These are phyloP conservation scores for Percopsis omiscomaycus DNA, from an alignment of 2,797 vertebrate species.

Conservation along the genomic window DNA sequence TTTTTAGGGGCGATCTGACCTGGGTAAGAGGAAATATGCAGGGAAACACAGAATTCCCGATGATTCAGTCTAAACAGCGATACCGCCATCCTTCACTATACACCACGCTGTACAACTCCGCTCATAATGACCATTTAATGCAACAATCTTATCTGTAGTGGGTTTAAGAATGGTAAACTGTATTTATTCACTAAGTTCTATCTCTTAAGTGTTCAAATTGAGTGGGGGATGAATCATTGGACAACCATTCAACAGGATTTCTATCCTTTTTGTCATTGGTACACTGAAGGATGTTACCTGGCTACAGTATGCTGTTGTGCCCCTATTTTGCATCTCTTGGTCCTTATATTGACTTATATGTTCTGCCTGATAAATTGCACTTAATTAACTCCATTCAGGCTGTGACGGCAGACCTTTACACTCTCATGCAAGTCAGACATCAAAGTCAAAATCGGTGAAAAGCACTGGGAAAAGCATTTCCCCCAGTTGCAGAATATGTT, in stretches of 20 bases:
- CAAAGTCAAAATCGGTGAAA: not conserved
- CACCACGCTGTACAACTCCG: too few relatives aligned
- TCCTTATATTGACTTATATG: too few relatives aligned
- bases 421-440: not conserved
- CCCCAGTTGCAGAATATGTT: not conserved
- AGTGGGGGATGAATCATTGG: not conserved
- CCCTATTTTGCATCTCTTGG: not conserved
- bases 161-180: too few relatives aligned
- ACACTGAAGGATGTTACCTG: conserved; percentile 5
- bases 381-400: not conserved
- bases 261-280: not conserved
- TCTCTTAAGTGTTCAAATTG: conserved; percentile 1
- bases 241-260: not conserved
- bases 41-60: too few relatives aligned
- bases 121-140: too few relatives aligned
- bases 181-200: not conserved
- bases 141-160: too few relatives aligned
- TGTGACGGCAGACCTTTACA: not conserved
- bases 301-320: conserved; percentile 16
- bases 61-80: too few relatives aligned
- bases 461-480: not conserved
- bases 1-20: too few relatives aligned
- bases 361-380: too few relatives aligned
- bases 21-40: too few relatives aligned
- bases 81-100: too few relatives aligned